phyloP scores from a whole-genome alignment of 2,113 vertebrate genomes.

The Silurus glanis region DNA sequence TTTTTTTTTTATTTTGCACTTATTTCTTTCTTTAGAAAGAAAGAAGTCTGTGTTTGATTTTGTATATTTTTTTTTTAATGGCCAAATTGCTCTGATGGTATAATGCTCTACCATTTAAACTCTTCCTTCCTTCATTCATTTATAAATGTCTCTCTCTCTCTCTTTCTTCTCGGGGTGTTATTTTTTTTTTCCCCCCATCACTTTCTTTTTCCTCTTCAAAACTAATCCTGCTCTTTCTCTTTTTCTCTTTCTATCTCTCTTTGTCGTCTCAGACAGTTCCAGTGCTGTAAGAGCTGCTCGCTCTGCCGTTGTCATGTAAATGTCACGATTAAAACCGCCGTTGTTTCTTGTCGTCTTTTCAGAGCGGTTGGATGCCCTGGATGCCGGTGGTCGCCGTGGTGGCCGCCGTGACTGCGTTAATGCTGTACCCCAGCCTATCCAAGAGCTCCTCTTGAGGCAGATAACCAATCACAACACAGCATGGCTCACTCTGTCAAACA shows the following conservation, averaged over 20 bases:
- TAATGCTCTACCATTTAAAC: slow-evolving; percentile 6
- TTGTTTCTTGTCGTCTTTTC: slow-evolving; percentile 57
- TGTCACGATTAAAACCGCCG: neutral
- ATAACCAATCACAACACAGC: slow-evolving; percentile 35
- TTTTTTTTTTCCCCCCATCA: neutral
- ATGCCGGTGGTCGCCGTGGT: slow-evolving; percentile 96
- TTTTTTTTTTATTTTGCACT: neutral
- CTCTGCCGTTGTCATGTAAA: slow-evolving; percentile 24
- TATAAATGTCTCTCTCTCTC: slow-evolving; percentile 5
- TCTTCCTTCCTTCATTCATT: slow-evolving; percentile 31
- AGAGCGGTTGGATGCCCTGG: slow-evolving; percentile 96
- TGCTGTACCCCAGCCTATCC: slow-evolving; percentile 93
- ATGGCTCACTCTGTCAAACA: neutral
- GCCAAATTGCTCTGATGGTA: slow-evolving; percentile 20
- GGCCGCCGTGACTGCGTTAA: slow-evolving; percentile 90
- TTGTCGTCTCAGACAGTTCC: neutral
- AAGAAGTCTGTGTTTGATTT: slow-evolving; percentile 41
- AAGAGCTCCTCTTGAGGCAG: slow-evolving; percentile 87
- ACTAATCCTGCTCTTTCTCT: neutral
- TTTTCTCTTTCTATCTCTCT: neutral
- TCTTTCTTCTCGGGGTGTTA: neutral
- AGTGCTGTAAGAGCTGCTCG: slow-evolving; percentile 33
- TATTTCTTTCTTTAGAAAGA: slow-evolving; percentile 11
- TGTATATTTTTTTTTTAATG: neutral
- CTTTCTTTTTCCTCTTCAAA: neutral